Evolutionary conservation across 92 coral and sea anemone genomes (phyloP).

Genomic region (Zoanthus sansibaricus): DNA sequence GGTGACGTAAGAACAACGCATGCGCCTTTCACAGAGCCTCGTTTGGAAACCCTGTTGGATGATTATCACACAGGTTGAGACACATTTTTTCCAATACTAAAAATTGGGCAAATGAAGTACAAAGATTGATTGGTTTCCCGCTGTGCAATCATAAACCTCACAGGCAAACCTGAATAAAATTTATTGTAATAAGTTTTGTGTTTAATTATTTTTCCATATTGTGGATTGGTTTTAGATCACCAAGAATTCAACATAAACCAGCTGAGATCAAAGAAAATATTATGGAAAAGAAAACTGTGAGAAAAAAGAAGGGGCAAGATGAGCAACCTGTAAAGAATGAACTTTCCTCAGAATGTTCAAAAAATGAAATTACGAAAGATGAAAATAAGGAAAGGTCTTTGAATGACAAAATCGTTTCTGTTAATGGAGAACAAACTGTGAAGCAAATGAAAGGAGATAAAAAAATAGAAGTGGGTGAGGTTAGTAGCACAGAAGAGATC

Average conservation of each 20-base stretch:
- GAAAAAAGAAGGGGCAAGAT: constrained; percentile 45
- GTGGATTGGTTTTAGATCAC: constrained; percentile 58
- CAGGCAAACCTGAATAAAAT: no score
- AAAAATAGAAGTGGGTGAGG: not conserved
- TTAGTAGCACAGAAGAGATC: not conserved
- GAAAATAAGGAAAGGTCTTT: not conserved
- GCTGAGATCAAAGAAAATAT: constrained; percentile 37
- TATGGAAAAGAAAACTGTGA: constrained; percentile 39
- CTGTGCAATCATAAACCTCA: no score
- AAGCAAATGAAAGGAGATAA: constrained; percentile 30
- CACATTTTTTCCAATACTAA: no score
- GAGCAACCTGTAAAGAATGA: not conserved
- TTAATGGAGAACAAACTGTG: not conserved
- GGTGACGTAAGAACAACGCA: constrained; percentile 76
- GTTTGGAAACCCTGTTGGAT: constrained; percentile 61
- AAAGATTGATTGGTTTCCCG: no score
- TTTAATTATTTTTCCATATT: no score
- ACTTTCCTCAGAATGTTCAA: not conserved
- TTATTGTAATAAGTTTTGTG: no score
- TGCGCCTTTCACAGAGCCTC: constrained; percentile 67
- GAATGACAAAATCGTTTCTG: not conserved
- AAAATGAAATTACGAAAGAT: not conserved
- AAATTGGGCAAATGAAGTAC: no score
- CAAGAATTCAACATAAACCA: constrained; percentile 74
- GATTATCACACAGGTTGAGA: constrained; percentile 24